Percentiles rank a stretch among this genome's conserved stretches.
These are phyloP conservation scores for Epinephelus coioides DNA, from an alignment of 2,797 vertebrate species.

Conservation along the genomic window DNA sequence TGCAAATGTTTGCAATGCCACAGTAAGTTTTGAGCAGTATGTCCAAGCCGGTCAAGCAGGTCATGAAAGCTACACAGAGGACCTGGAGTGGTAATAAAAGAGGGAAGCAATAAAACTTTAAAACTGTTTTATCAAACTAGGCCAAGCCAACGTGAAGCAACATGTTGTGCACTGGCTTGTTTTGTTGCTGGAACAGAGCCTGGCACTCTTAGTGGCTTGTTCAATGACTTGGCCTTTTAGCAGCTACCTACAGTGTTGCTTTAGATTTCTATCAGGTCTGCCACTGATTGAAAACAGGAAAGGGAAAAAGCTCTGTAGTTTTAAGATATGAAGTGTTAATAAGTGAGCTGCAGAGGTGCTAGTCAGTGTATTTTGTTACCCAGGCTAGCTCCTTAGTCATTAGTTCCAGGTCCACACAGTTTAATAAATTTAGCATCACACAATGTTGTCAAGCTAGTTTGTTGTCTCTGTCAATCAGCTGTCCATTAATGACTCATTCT, in stretches of 20 bases:
- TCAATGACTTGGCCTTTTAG: no score
- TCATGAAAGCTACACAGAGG: no score
- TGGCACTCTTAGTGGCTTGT: no score
- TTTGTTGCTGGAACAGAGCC: slow-evolving; percentile 7
- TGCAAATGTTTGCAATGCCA: not conserved
- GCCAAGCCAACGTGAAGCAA: not conserved
- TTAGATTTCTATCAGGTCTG: slow-evolving; percentile 15
- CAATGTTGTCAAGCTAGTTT: no score
- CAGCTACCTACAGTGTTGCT: slow-evolving; percentile 4
- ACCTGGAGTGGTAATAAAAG: not conserved
- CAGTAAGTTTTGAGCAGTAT: not conserved
- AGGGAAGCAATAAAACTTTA: not conserved
- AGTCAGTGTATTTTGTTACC: no score
- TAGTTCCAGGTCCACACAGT: no score
- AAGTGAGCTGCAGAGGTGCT: no score
- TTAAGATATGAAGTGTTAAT: not conserved
- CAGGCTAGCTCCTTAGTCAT: no score
- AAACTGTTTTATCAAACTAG: not conserved
- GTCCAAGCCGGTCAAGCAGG: not conserved
- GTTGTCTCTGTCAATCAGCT: no score
- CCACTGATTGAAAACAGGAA: slow-evolving; percentile 45
- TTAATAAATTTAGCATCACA: no score
- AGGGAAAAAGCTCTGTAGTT: slow-evolving; percentile 18
- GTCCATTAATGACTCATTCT: no score
- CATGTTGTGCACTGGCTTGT: not conserved